Conservation (phyloP, 2,888 invertebrate species). For the Synanthedon vespiformis region DNA sequence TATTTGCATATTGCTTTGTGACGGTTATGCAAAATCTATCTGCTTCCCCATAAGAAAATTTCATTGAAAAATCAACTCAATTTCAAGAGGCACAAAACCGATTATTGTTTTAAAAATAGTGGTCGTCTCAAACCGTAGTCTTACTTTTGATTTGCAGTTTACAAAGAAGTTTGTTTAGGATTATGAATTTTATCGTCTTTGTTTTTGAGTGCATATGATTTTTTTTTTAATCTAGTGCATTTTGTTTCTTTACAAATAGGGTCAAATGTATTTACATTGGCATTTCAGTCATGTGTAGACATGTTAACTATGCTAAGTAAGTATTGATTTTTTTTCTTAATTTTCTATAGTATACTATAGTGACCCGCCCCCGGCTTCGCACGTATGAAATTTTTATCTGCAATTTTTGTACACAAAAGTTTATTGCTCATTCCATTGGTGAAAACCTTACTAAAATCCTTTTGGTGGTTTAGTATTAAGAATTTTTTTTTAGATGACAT, state of each 20-base stretch:
- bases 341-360: too few species aligned
- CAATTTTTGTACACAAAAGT: too few species aligned
- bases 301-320: background rate
- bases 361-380: too few species aligned
- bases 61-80: background rate
- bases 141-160: background rate
- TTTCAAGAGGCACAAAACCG: background rate
- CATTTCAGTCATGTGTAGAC: constrained; percentile 6
- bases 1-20: constrained; percentile 25
- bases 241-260: background rate
- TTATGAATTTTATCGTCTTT: background rate
- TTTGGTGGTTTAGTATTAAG: too few species aligned
- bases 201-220: background rate
- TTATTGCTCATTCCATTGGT: too few species aligned
- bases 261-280: constrained; percentile 6
- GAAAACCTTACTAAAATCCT: too few species aligned
- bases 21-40: background rate
- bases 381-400: too few species aligned
- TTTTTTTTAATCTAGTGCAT: background rate
- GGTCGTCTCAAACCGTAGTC: background rate
- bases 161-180: background rate
- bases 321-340: too few species aligned
- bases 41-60: background rate
- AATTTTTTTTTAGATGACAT: too few species aligned
- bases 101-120: background rate